Evolutionary conservation across 2,797 vertebrate genomes (phyloP), one percentile per base, ranked within the genome.

Genomic region (Mustela erminea): DNA sequence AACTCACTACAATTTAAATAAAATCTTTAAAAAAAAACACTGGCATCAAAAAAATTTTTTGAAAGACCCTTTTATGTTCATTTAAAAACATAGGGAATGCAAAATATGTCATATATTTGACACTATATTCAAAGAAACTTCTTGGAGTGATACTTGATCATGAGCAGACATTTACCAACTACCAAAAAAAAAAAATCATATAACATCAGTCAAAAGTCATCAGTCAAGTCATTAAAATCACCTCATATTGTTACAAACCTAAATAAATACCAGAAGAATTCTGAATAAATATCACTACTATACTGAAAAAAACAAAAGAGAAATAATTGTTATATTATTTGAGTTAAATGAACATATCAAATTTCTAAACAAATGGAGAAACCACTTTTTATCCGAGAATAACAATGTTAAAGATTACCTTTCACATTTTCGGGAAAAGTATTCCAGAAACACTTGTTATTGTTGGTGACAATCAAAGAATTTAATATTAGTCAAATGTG

Each of bases 261-360:
- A 92, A 92, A 80, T n/a, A n/a, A 87, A 84, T 64, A 20, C 10
- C 18, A 94, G 56, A 9, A 89, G 17, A 94, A 87, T 78, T 56
- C 29, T 14, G 84, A 66, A 68, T 82, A 82, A 95, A 70, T 66
- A 89, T 49, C 18, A 93, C 13, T 80, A 54, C 43, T 78, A 14
- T 41, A 77, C 14, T 46, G 52, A 86, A 88, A 14, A 77, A 91
- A 92, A 93, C 20, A 83, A 77, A 35, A 78, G 5, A 82, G 29
- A 68, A 97, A 93, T 52, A 46, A 93, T 88, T 78, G 75, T 66
- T 80, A 43, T 32, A 89, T n/a, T 41, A 95, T 58, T 96, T 87
- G 52, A 84, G 23, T 83, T 81, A 74, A 95, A 75, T 58, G 75
- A 94, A 86, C 25, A 91, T 25, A 87, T 58, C 27, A 58, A 38